Base-by-base conservation (phyloP, 2,113 vertebrate species). In the Barbus barbus region DNA sequence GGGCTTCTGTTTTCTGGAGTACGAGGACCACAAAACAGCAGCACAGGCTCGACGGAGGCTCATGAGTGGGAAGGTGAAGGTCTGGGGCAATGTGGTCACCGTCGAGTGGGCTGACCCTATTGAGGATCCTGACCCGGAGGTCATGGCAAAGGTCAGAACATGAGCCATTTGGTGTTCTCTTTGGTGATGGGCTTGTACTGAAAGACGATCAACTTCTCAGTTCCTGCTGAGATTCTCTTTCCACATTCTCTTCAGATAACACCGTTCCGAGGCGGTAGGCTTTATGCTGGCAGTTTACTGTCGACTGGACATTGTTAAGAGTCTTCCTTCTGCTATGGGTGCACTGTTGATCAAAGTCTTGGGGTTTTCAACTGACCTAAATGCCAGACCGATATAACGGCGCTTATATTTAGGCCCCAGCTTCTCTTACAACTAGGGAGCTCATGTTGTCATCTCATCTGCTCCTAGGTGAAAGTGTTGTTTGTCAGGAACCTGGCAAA, bases 21-120 rank as follows among this genome's bases (percentile, higher is more conserved):
- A 98, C 9, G 98, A 99, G 93, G 98, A 99, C 94, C 98, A 99
- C 90, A 99, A 99, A 93, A 96, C 97, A 0, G 98, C 98, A 0
- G 98, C 98, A 69, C 98, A 99, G 90, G 98, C 98, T 38, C 95
- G 98, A 2, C 97, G 98, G 63, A 95, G 98, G 85, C 93, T 99
- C 83, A 99, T 99, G 97, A 99, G 98, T 0, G 98, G 98, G 83
- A 99, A 99, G 94, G 97, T 99, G 87, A 99, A 99, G 90, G 98
- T 99, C 38, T 99, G 98, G 97, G 96, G 97, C 78, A 98, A 97
- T 88, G 94, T 98, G 90, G 98, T 99, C 89, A 98, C 98, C 0
- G 98, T 99, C 89, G 98, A 99, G 90, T 99, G 98, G 98, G 98
- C 98, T 28, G 98, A 99, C 67, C 98, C 98, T 87, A 99, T 99